These are phyloP conservation scores for Folsomia candida DNA, from an alignment of 2,888 invertebrate genomes.

Conservation along the genomic window DNA sequence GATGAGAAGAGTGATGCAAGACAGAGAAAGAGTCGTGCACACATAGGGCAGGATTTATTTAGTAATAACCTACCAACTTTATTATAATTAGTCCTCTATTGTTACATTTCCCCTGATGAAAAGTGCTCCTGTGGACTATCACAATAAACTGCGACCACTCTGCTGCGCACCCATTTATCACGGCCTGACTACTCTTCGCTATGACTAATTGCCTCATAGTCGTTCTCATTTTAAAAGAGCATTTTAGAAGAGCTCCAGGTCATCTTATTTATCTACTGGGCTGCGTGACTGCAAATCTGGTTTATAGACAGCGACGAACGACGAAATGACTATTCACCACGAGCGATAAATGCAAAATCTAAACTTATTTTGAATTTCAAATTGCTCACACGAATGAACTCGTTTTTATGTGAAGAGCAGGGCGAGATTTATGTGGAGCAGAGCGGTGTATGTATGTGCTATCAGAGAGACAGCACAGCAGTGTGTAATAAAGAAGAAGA, in stretches of 20 bases:
- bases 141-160: background rate
- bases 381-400: background rate
- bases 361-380: background rate
- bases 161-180: background rate
- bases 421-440: background rate
- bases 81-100: background rate
- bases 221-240: too few relatives aligned
- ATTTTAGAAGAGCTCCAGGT: background rate
- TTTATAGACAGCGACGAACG: too few relatives aligned
- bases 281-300: background rate
- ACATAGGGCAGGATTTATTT: too few relatives aligned
- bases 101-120: background rate
- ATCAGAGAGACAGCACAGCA: too few relatives aligned
- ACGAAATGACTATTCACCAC: too few relatives aligned
- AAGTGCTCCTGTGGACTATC: background rate
- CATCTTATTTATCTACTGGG: background rate
- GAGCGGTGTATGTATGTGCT: background rate
- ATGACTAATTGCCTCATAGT: background rate
- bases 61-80: background rate
- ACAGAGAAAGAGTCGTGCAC: too few relatives aligned
- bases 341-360: background rate
- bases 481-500: too few relatives aligned
- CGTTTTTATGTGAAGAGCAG: background rate
- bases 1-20: too few relatives aligned
- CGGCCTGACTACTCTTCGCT: background rate